Evolutionary conservation across 2,797 vertebrate genomes (phyloP).

Genomic region (Podarcis lilfordi): DNA sequence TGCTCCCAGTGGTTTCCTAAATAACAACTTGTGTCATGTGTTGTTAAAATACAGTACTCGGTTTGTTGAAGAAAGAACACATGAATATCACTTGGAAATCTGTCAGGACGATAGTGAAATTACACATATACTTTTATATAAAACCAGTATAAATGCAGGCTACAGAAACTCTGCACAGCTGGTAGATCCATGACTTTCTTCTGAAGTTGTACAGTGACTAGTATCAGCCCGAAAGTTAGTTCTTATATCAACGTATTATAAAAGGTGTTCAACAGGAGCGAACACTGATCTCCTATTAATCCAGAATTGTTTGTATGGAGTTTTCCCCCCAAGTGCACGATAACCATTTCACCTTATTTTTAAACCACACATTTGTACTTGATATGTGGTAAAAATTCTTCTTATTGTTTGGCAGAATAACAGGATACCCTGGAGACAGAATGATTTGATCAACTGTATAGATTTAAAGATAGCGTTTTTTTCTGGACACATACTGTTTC

Average conservation of each 20-base stretch:
- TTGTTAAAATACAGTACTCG: not conserved
- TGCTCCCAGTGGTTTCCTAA: too few relatives aligned
- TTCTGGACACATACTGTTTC: fast-evolving
- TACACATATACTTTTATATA: not conserved
- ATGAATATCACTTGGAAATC: not conserved
- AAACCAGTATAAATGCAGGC: not conserved
- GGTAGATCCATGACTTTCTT: not conserved
- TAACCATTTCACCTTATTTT: not conserved
- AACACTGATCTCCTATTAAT: not conserved
- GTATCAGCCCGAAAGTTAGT: not conserved
- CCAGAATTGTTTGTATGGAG: not conserved
- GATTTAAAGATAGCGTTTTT: not conserved
- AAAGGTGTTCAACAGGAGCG: not conserved
- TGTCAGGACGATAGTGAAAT: not conserved
- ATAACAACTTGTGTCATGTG: not conserved
- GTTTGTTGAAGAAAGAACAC: not conserved
- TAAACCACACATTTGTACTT: not conserved
- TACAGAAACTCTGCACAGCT: not conserved
- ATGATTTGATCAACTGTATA: not conserved
- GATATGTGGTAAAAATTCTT: not conserved
- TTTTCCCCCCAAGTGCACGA: too few relatives aligned
- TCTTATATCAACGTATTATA: not conserved
- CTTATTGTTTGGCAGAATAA: not conserved
- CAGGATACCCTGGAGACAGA: too few relatives aligned
- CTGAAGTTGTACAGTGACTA: not conserved